Evolutionary conservation across 2,797 vertebrate species (phyloP).

Genomic region (Galagoides demidoff): DNA sequence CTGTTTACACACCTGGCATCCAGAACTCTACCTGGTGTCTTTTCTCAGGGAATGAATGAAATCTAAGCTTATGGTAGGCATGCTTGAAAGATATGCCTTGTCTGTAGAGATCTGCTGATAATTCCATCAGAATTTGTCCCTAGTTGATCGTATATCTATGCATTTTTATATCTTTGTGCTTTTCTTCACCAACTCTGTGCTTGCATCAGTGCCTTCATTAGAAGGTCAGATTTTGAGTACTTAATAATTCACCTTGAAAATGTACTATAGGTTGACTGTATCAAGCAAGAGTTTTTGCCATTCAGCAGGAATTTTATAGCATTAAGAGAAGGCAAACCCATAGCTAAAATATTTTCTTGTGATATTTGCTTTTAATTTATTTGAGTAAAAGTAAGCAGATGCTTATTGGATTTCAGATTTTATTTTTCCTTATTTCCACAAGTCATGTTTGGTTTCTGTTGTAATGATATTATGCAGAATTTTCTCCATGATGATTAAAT

Average conservation of each 20-base stretch:
- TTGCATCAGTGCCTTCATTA: constrained; percentile 63
- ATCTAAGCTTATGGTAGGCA: constrained; percentile 63
- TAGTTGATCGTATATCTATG: neutral
- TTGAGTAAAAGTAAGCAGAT: constrained; percentile 46
- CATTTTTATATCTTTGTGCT: constrained; percentile 67
- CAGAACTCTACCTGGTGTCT: constrained; percentile 65
- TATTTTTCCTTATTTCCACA: constrained; percentile 16
- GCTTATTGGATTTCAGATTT: constrained; percentile 57
- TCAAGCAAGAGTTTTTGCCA: constrained; percentile 50
- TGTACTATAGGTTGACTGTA: constrained; percentile 14
- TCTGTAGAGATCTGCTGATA: constrained; percentile 60
- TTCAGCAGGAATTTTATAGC: constrained; percentile 57
- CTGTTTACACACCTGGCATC: constrained; percentile 64
- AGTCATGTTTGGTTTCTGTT: constrained; percentile 55
- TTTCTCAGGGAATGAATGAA: constrained; percentile 59
- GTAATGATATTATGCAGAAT: constrained; percentile 24
- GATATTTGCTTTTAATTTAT: constrained; percentile 53
- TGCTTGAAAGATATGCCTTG: constrained; percentile 71
- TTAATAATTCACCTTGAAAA: constrained; percentile 74
- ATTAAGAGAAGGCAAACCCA: constrained; percentile 43
- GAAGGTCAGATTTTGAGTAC: constrained; percentile 69
- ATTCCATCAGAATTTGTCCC: constrained; percentile 74
- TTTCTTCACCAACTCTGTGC: constrained; percentile 67
- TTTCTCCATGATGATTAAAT: constrained; percentile 45
- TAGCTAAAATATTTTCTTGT: constrained; percentile 61